Evolutionary conservation across 2,888 invertebrate genomes (phyloP), one percentile per base, ranked within the genome.

Genomic region (Linnaemya vulpina): DNA sequence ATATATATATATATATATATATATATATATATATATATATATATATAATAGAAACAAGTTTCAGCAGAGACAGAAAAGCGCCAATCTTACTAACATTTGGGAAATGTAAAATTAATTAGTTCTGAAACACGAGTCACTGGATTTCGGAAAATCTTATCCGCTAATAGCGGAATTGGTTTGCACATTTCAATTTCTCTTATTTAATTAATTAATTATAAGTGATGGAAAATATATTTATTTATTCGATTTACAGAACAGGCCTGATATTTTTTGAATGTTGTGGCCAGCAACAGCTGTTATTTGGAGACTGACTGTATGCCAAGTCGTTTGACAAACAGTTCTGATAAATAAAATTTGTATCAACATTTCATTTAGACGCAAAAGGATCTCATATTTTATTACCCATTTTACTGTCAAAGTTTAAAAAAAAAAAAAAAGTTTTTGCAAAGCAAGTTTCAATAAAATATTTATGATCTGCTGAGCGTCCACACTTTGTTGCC

Each of bases 401-500:
- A 13, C 17, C 30, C 5, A 30, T 46, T 8, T 17, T 13, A 22
- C 22, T 38, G 63, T 65, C 3, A 25, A 8, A 38, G 1, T 17
- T n/a, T 30, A 30, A 3, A 30, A 30, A 30, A 30, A 30, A 30
- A 30, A 30, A 30, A 11, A 65, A 3, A 30, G 9, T 30, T 3
- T 3, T 17, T n/a, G 35, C 17, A 67, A 70, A 51, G 51, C 49
- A 51, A 51, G 22, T 74, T 63, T 40, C 40, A 35, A 40, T 20
- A 3, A 75, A 53, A 25, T 40, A 38, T 63, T 25, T 53, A 51
- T 62, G 22, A n/a, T 38, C 51, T 9, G 53, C 53, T 63, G 40
- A 51, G 40, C 40, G 30, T 53, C 11, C 20, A 75, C 30, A 63
- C 51, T 40, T 51, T 75, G 74, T 63, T 38, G 51, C 62, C 22